A percentile compares a stretch with the other conserved stretches of the same genome.
phyloP scores from a whole-genome alignment of 2,797 vertebrate species.

The Melanotaenia nigrans region DNA sequence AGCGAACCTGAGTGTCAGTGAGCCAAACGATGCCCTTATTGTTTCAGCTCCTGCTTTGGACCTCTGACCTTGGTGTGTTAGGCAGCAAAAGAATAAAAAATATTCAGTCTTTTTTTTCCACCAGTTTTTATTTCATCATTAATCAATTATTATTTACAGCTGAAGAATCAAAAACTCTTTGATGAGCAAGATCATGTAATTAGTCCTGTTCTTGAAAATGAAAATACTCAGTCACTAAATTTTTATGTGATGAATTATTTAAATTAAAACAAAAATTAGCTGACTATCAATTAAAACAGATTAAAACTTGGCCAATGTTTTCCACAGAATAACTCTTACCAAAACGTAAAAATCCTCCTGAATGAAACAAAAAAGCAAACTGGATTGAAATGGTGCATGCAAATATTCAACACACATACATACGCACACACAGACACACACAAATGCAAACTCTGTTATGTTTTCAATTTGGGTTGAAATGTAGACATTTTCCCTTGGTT shows the following conservation, averaged over 20 bases:
- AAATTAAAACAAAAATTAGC: neutral
- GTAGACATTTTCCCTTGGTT: constrained; percentile 81
- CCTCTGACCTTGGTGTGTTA: constrained; percentile 48
- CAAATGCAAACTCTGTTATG: constrained; percentile 74
- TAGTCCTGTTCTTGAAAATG: neutral
- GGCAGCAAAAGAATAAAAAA: constrained; percentile 12
- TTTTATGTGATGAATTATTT: neutral
- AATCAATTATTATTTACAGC: neutral
- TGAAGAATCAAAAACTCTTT: neutral
- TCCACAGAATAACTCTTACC: constrained; percentile 28
- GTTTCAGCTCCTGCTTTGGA: constrained; percentile 36
- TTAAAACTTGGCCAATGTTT: constrained; percentile 1
- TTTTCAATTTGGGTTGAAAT: constrained; percentile 82
- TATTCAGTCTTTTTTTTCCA: neutral
- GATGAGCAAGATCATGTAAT: constrained; percentile 11
- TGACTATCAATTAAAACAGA: neutral
- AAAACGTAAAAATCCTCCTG: constrained; percentile 44
- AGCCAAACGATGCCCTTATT: constrained; percentile 38
- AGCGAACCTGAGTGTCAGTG: constrained; percentile 51
- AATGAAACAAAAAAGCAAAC: constrained; percentile 52
- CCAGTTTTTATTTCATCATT: neutral
- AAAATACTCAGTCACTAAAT: constrained; percentile 16
- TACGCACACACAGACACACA: constrained; percentile 37
- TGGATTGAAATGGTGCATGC: constrained; percentile 40
- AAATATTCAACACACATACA: constrained; percentile 34